Conservation (phyloP, 2,797 vertebrate genomes). For the Eulemur albifrons region DNA sequence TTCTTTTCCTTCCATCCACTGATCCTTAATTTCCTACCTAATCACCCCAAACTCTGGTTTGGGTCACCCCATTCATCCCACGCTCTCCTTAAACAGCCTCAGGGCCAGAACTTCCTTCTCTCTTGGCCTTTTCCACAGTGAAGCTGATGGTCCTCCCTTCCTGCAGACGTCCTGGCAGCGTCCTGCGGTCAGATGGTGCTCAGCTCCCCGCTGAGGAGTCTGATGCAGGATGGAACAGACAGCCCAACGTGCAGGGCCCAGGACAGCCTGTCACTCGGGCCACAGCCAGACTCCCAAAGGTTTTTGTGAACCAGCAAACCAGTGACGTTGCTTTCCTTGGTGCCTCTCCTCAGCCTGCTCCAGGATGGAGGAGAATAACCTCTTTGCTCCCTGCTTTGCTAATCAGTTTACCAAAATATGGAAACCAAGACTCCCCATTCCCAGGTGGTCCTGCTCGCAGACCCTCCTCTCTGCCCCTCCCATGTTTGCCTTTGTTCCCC, state of each 20-base stretch:
- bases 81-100: not conserved
- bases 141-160: rapidly evolving
- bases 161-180: rapidly evolving
- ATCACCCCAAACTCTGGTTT: not conserved
- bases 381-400: not conserved
- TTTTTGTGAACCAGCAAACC: not conserved
- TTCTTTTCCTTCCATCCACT: not conserved
- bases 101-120: not conserved
- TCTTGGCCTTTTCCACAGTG: not conserved
- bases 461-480: too few species aligned
- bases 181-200: not conserved
- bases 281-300: not conserved
- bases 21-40: not conserved
- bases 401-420: not conserved
- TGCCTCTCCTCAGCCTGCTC: not conserved
- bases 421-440: not conserved
- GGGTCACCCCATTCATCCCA: not conserved
- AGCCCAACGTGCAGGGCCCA: rapidly evolving
- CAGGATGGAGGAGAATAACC: not conserved
- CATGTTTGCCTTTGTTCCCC: not conserved
- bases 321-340: not conserved
- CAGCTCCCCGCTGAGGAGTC: not conserved
- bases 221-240: rapidly evolving
- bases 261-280: not conserved
- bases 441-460: not conserved